Evolutionary conservation across 1,140 invertebrate species (phyloP).

Genomic region (Drosophila dunni): DNA sequence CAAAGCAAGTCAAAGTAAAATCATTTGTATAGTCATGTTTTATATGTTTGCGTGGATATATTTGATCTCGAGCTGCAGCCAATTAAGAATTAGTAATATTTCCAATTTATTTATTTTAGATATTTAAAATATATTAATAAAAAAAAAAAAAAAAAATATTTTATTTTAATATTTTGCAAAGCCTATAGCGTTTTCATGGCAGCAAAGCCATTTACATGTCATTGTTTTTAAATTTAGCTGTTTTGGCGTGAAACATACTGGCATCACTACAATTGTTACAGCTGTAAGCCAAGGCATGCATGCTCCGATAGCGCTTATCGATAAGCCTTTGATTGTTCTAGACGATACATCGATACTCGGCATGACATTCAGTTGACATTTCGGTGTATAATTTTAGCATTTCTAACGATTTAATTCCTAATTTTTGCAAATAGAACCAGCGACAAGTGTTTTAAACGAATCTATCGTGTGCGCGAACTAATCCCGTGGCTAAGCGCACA

Average conservation of each 20-base stretch:
- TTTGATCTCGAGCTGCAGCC: too few species aligned
- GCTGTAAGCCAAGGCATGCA: not conserved
- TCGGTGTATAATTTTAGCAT: constrained; percentile 52
- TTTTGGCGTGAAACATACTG: not conserved
- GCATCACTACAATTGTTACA: not conserved
- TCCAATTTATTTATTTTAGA: too few species aligned
- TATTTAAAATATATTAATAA: too few species aligned
- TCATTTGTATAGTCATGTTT: too few species aligned
- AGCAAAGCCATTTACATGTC: too few species aligned
- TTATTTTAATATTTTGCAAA: too few species aligned
- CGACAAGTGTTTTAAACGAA: constrained; percentile 17
- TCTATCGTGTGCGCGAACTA: not conserved
- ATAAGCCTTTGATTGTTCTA: constrained; percentile 10
- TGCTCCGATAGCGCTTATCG: constrained; percentile 16
- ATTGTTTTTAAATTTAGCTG: not conserved
- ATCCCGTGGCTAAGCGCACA: not conserved
- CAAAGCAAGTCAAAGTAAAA: too few species aligned
- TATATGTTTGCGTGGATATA: too few species aligned
- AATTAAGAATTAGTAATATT: too few species aligned
- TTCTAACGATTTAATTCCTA: constrained; percentile 44
- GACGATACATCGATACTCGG: constrained; percentile 41
- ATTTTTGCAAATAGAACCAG: constrained; percentile 27
- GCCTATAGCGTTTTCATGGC: too few species aligned
- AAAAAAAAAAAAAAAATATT: too few species aligned
- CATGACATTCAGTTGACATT: constrained; percentile 64